phyloP scores from a whole-genome alignment of 2,113 vertebrate species.

The Myodes glareolus region DNA sequence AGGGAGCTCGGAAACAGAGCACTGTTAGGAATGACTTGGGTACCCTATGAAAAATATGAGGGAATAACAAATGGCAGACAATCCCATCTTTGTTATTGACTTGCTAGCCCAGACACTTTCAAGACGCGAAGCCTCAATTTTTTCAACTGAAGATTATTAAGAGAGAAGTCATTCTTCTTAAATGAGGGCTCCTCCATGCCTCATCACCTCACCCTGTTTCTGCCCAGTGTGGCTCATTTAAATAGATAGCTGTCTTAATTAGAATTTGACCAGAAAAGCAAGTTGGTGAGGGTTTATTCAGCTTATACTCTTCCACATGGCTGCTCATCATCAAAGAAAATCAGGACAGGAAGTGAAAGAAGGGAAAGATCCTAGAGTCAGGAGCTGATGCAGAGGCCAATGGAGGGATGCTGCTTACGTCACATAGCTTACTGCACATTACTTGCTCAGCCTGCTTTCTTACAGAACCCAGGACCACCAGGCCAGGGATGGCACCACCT shows the following conservation, averaged over 20 bases:
- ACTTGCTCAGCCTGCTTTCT: not conserved
- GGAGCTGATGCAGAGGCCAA: not conserved
- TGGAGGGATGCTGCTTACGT: not conserved
- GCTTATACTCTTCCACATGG: not conserved
- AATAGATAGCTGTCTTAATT: not conserved
- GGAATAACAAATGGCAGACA: not conserved
- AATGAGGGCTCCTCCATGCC: not conserved
- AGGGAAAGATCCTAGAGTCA: not conserved
- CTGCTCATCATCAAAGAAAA: not conserved
- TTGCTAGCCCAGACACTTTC: not conserved
- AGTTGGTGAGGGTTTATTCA: not conserved
- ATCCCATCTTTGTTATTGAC: not conserved
- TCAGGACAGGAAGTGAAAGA: not conserved
- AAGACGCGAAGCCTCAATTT: not conserved
- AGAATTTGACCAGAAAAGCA: not conserved
- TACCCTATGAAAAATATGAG: too few species aligned
- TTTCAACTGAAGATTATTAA: not conserved
- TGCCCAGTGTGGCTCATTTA: not conserved
- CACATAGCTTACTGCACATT: not conserved
- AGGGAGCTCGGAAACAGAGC: not conserved
- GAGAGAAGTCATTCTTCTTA: not conserved
- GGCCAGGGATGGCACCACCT: not conserved
- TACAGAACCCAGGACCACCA: not conserved
- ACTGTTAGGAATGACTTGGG: not conserved
- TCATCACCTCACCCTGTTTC: not conserved